Evolutionary conservation across 2,797 vertebrate genomes (phyloP), one percentile per base, ranked within the genome.

Genomic region (Neosilurus hyrtlii): DNA sequence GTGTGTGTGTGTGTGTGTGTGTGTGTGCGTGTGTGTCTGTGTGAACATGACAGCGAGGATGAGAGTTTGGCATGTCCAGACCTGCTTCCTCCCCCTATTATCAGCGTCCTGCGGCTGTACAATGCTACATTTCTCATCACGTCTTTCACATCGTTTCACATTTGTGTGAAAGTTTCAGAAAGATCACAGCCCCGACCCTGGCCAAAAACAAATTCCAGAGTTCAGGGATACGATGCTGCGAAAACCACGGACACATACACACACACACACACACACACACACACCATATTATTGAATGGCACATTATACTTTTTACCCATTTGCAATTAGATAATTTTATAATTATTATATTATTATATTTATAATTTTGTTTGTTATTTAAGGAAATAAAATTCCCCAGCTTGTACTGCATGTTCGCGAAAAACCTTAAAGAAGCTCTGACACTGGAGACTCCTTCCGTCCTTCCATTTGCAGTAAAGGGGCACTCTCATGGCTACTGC

Each of bases 41-140:
- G 81, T 81, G 68, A 67, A 22, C 61, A 83, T 49, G 59, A 26
- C 78, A 66, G 61, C 18, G 37, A 79, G 86, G 89, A 90, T 86
- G 90, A 91, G 90, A 73, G 74, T 61, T 67, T 56, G 56, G 87
- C 91, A 80, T 92, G 93, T 91, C 90, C 83, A 73, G 85, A 91
- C 93, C 89, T 75, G 93, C 74, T 85, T 84, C 75, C 87, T 77
- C 20, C n/a, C 68, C 83, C 88, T 91, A 91, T 92, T 84, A 86
- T 89, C 91, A 90, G 88, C 89, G 85, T 86, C 73, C 86, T 67
- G 79, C 87, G 76, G 77, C 22, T 74, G 5, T 56, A 86, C 85
- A 82, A 74, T 86, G 79, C 86, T 88, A 87, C 87, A 90, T 88
- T 86, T 87, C 86, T 85, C 54, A 71, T 76, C 37, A 82, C 77